These are phyloP conservation scores for Mactra quadrangularis DNA, from an alignment of 1,140 invertebrate species.

Conservation along the genomic window DNA sequence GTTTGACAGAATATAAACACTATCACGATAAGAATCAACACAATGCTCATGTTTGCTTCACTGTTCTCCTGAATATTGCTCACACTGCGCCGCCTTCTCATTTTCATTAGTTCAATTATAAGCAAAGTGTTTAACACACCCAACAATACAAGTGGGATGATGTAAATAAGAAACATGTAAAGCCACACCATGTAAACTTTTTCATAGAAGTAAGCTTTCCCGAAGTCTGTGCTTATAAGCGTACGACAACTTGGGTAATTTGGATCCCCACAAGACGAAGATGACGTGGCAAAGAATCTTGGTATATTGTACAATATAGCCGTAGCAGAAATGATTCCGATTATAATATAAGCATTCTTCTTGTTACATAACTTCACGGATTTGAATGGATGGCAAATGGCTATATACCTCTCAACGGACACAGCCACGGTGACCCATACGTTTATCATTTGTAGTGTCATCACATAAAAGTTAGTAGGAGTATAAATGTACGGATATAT, in stretches of 20 bases:
- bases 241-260: slow-evolving; percentile 57
- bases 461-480: slow-evolving; percentile 75
- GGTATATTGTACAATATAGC: slow-evolving; percentile 81
- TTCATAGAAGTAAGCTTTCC: slow-evolving; percentile 70
- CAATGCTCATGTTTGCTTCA: slow-evolving; percentile 79
- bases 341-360: slow-evolving; percentile 71
- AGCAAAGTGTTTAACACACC: slow-evolving; percentile 72
- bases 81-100: slow-evolving; percentile 74
- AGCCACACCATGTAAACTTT: slow-evolving; percentile 73
- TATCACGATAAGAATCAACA: slow-evolving; percentile 78
- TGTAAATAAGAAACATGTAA: slow-evolving; percentile 77
- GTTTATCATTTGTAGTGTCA: slow-evolving; percentile 81
- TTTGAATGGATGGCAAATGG: slow-evolving; percentile 80
- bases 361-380: slow-evolving; percentile 74
- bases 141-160: slow-evolving; percentile 72
- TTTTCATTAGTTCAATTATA: slow-evolving; percentile 79
- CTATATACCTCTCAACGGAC: slow-evolving; percentile 81
- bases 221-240: slow-evolving; percentile 71
- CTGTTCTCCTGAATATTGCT: slow-evolving; percentile 78
- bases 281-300: slow-evolving; percentile 73
- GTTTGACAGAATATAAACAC: slow-evolving; percentile 81
- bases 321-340: slow-evolving; percentile 68
- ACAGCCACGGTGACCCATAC: slow-evolving; percentile 82
- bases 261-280: slow-evolving; percentile 63
- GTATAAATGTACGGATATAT: slow-evolving; percentile 79